Evolutionary conservation across 1,140 invertebrate genomes (phyloP), one percentile per base, ranked within the genome.

Genomic region (Cyclargus thomasi): DNA sequence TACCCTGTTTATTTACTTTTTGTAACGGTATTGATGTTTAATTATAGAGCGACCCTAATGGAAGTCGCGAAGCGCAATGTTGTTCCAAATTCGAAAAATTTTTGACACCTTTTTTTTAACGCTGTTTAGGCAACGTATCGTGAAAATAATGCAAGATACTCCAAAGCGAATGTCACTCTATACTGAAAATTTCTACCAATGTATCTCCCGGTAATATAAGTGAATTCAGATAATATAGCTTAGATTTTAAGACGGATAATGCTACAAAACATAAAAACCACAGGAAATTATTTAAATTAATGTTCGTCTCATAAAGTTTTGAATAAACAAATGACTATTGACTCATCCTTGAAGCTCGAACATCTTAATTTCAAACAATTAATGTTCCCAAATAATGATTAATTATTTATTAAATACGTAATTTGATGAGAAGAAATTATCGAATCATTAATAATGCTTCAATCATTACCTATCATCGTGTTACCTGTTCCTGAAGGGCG

Each of bases 1-100:
- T 82, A 85, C 82, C 82, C 84, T 83, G 82, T 88, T 84, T 90
- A 90, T 90, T 90, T 90, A 90, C 87, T 90, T 90, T 89, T 90
- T 90, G 85, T 90, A 88, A 86, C 83, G 83, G 81, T 90, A 90
- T 90, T 88, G 87, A 88, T 90, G 85, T 88, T 88, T 90, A 90
- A 90, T 88, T 90, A 90, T 90, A 85, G 85, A 85, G 78, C 79
- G 74, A 75, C 84, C 80, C 83, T 80, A 82, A 84, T 81, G 81
- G 78, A 78, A 83, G 76, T 74, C 77, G 73, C 74, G 84, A 82
- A 79, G 75, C 77, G 77, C 77, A 73, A 79, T 84, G 79, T 82
- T 80, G 67, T 74, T 79, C 78, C 68, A 79, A 62, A 67, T 17
- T 69, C 59, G 47, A 10, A 63, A 64, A 35, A 64, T 68, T 68